Percentiles rank a stretch among this genome's conserved stretches.
Conservation (phyloP, 2,797 vertebrate species). For the Acanthopagrus latus region DNA sequence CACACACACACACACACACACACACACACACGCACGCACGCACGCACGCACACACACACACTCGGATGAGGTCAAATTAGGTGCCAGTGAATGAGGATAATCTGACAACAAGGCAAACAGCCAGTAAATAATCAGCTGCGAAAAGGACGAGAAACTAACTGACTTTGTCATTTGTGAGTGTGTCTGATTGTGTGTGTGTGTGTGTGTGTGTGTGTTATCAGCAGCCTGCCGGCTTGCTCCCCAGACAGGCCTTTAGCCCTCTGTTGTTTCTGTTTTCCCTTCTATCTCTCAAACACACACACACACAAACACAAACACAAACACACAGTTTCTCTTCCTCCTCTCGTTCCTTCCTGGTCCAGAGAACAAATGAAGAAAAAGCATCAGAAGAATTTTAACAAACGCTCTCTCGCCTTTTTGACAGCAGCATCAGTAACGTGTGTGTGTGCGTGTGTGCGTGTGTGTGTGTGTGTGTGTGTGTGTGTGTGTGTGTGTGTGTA, state of each 20-base stretch:
- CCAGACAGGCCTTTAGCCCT: conserved; percentile 43
- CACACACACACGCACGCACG: not conserved
- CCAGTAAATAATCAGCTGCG: conserved; percentile 37
- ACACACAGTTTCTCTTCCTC: not conserved
- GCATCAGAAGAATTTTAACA: conserved; percentile 1
- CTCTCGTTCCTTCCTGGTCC: not conserved
- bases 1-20: no score
- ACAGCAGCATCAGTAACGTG: conserved; percentile 12
- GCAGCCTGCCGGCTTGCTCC: conserved; percentile 42
- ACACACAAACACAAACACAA: not conserved
- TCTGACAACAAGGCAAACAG: conserved; percentile 38
- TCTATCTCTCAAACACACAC: conserved; percentile 2
- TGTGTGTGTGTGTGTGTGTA: not conserved
- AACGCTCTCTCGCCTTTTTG: conserved; percentile 2
- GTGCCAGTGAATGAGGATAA: conserved; percentile 35
- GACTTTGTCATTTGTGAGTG: conserved; percentile 17
- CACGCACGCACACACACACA: conserved; percentile 16
- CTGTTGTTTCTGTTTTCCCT: conserved; percentile 19
- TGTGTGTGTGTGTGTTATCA: conserved; percentile 50
- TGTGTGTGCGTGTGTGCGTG: conserved; percentile 19
- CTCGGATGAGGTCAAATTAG: conserved; percentile 20
- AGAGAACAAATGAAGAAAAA: conserved; percentile 7
- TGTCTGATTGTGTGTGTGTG: no score
- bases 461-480: conserved; percentile 24
- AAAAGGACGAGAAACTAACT: conserved; percentile 28